These are phyloP conservation scores for Cavia porcellus DNA, from an alignment of 2,113 vertebrate genomes.

Conservation along the genomic window DNA sequence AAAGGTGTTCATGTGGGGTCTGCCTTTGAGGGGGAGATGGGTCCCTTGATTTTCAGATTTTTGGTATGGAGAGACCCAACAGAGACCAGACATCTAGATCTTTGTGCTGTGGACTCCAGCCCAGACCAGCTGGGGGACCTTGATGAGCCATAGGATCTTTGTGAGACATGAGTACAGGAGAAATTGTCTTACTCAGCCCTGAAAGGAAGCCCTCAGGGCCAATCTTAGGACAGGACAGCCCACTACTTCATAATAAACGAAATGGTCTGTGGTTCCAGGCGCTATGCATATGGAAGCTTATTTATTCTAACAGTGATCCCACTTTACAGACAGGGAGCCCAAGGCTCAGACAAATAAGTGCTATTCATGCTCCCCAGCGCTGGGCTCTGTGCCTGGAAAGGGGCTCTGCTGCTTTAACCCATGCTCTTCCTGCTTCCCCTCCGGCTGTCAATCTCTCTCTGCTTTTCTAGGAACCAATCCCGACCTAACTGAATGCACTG, in stretches of 20 bases:
- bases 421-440: background rate
- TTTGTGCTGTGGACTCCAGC: background rate
- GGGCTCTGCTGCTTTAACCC: background rate
- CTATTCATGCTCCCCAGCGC: fast-evolving
- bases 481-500: background rate
- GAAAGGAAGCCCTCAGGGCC: too few species aligned
- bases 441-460: too few species aligned
- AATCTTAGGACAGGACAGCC: background rate
- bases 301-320: background rate
- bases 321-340: background rate
- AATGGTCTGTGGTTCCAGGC: background rate
- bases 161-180: background rate
- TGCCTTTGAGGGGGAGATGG: background rate
- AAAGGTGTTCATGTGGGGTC: background rate
- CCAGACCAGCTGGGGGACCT: background rate
- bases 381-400: background rate
- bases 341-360: background rate
- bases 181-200: background rate
- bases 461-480: background rate
- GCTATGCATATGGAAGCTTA: background rate
- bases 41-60: background rate
- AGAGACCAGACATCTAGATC: background rate
- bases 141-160: background rate
- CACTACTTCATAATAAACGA: background rate
- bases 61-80: background rate